Percentiles rank a stretch among this genome's conserved stretches.
phyloP scores from a whole-genome alignment of 2,888 invertebrate species.

The Leptura quadrifasciata region DNA sequence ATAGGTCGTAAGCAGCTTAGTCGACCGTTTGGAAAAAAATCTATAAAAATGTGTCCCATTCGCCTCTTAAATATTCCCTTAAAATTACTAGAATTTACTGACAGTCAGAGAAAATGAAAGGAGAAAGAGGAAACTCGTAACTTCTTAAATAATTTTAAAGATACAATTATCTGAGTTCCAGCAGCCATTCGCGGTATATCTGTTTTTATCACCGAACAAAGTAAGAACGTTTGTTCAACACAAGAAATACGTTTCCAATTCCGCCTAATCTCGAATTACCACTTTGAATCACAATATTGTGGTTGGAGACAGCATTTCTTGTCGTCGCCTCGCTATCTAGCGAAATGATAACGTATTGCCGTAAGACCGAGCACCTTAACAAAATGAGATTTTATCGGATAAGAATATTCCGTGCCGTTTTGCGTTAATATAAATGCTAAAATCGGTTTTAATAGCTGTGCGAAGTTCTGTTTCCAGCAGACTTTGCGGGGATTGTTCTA shows the following conservation, averaged over 20 bases:
- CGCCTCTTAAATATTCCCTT: too few species aligned
- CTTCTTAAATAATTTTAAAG: conserved; percentile 43
- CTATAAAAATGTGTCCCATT: too few species aligned
- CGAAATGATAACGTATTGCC: conserved; percentile 59
- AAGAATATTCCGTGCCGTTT: conserved; percentile 59
- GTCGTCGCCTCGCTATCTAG: conserved; percentile 48
- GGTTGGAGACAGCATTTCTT: conserved; percentile 49
- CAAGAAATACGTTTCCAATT: conserved; percentile 55
- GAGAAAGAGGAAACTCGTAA: not conserved
- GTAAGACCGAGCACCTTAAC: conserved; percentile 59
- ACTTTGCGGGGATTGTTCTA: conserved; percentile 25
- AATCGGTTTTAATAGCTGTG: conserved; percentile 52
- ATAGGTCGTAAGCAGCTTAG: too few species aligned
- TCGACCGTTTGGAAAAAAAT: too few species aligned
- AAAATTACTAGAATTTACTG: too few species aligned
- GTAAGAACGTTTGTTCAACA: conserved; percentile 46
- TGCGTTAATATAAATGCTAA: conserved; percentile 66
- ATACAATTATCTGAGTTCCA: conserved; percentile 39
- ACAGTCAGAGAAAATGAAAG: not conserved
- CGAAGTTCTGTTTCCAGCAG: conserved; percentile 3
- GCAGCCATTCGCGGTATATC: conserved; percentile 40
- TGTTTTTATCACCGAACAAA: conserved; percentile 50
- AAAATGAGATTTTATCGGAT: conserved; percentile 64
- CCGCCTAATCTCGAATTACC: conserved; percentile 55
- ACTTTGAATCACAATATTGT: conserved; percentile 53